Evolutionary conservation across 1,140 invertebrate genomes (phyloP).

Genomic region (Drosophila yakuba): DNA sequence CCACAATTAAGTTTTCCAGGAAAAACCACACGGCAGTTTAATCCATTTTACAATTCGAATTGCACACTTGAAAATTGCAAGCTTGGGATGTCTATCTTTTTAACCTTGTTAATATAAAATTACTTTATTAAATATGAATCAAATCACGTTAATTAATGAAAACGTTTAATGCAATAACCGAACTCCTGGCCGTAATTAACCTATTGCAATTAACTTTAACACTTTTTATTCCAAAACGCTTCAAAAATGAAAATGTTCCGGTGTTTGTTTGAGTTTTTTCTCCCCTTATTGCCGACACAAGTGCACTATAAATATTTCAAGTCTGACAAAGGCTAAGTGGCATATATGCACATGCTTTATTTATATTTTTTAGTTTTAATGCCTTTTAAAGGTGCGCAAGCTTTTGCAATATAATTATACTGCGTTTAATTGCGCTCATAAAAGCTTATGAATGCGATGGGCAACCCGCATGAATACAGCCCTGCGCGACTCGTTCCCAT

Average conservation of each 20-base stretch:
- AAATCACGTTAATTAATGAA: too few species aligned
- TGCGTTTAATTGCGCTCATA: constrained; percentile 57
- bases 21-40: not conserved
- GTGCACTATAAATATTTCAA: constrained; percentile 34
- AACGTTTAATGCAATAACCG: too few species aligned
- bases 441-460: constrained; percentile 45
- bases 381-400: constrained; percentile 9
- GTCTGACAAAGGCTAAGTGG: constrained; percentile 24
- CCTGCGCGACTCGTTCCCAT: not conserved
- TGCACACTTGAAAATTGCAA: too few species aligned
- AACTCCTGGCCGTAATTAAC: not conserved
- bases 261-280: not conserved
- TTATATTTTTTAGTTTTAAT: not conserved
- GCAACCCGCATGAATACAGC: constrained; percentile 36
- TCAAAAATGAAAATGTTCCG: not conserved
- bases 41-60: too few species aligned
- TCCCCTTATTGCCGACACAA: not conserved
- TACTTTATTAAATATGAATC: too few species aligned
- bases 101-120: too few species aligned
- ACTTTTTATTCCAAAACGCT: too few species aligned
- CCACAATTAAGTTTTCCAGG: constrained; percentile 37
- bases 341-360: not conserved
- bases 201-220: too few species aligned
- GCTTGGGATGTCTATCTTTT: too few species aligned
- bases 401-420: constrained; percentile 28